Evolutionary conservation across 2,888 invertebrate genomes (phyloP).

Genomic region (Pseudococcus jackbeardsleyi): DNA sequence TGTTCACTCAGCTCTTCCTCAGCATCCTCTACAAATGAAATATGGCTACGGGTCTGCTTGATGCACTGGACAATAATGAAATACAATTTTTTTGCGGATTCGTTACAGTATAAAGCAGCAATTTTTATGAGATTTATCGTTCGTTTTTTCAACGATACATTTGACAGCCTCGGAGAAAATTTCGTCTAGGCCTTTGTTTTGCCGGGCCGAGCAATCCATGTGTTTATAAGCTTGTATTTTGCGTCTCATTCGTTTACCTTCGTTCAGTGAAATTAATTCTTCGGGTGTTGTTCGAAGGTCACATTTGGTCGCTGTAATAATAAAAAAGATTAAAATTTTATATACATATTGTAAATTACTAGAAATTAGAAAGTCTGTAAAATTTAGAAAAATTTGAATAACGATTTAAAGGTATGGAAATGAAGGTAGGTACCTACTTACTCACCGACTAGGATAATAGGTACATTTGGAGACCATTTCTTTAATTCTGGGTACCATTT

Average conservation of each 20-base stretch:
- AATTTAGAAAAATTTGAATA: too few species aligned
- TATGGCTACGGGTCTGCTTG: too few species aligned
- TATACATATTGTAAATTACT: not conserved
- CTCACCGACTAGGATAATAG: slow-evolving; percentile 87
- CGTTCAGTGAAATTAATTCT: slow-evolving; percentile 69
- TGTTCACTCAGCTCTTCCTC: too few species aligned
- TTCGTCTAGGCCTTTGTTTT: slow-evolving; percentile 79
- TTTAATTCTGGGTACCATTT: slow-evolving; percentile 92
- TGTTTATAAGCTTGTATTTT: slow-evolving; percentile 82
- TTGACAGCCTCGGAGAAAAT: slow-evolving; percentile 85
- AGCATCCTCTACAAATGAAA: too few species aligned
- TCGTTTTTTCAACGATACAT: slow-evolving; percentile 76
- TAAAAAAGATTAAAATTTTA: not conserved
- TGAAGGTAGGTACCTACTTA: slow-evolving; percentile 66
- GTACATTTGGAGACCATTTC: slow-evolving; percentile 83
- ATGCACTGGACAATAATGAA: not conserved
- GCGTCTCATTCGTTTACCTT: slow-evolving; percentile 83
- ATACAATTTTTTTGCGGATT: not conserved
- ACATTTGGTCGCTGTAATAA: slow-evolving; percentile 69
- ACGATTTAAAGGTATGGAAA: not conserved
- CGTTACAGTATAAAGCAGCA: slow-evolving; percentile 53
- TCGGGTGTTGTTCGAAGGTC: slow-evolving; percentile 68
- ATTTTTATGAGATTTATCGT: not conserved
- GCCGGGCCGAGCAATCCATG: slow-evolving; percentile 87
- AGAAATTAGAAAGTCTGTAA: too few species aligned